These are phyloP conservation scores for Stegophylla sp. DNA, from an alignment of 2,888 invertebrate genomes.

Conservation along the genomic window DNA sequence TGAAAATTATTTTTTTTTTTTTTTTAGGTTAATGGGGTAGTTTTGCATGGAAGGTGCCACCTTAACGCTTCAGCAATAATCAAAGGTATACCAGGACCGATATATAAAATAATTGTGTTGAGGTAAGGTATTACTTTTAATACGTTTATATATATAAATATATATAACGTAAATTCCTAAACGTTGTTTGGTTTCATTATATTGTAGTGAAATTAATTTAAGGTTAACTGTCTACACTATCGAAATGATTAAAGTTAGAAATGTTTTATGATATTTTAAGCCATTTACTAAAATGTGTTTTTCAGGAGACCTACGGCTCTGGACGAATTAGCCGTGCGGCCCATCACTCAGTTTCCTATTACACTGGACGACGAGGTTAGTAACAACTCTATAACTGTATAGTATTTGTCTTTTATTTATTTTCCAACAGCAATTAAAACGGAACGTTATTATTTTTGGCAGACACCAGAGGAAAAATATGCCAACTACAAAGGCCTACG, in stretches of 20 bases:
- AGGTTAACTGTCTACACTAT: neutral
- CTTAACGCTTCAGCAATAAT: slow-evolving; percentile 95
- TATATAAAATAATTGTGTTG: slow-evolving; percentile 84
- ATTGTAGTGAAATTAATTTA: neutral
- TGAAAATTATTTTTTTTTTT: slow-evolving; percentile 5
- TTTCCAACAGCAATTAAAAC: neutral
- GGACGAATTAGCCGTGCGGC: slow-evolving; percentile 87
- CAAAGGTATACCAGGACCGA: slow-evolving; percentile 83
- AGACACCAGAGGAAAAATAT: slow-evolving; percentile 76
- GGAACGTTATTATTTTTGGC: slow-evolving; percentile 62
- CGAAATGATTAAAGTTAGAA: neutral
- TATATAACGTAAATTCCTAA: neutral
- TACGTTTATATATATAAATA: neutral
- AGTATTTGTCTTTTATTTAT: neutral
- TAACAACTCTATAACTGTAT: slow-evolving; percentile 58
- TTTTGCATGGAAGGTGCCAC: slow-evolving; percentile 92
- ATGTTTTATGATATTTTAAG: slow-evolving; percentile 1
- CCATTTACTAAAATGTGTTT: slow-evolving; percentile 61
- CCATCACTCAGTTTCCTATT: slow-evolving; percentile 84
- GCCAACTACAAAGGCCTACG: slow-evolving; percentile 80
- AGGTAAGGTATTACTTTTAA: slow-evolving; percentile 69
- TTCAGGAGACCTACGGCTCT: slow-evolving; percentile 75
- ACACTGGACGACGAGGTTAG: slow-evolving; percentile 84
- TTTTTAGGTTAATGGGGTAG: slow-evolving; percentile 87
- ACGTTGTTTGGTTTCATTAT: neutral